Conservation (phyloP, 2,888 invertebrate genomes). For the Patella pellucida region DNA sequence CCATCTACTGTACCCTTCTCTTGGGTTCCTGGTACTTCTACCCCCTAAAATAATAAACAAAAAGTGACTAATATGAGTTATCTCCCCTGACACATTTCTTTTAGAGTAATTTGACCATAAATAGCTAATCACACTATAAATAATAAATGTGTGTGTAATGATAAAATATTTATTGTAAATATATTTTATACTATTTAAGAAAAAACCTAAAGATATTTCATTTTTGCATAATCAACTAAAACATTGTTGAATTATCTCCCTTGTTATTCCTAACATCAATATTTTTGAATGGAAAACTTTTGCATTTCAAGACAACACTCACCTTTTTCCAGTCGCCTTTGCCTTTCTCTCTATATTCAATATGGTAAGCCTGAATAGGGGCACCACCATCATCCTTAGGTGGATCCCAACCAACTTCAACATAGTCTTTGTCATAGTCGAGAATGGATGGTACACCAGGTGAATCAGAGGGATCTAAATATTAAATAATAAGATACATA, state of each 20-base stretch:
- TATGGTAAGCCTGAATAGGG: constrained; percentile 86
- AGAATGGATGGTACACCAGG: constrained; percentile 80
- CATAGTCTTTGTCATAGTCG: constrained; percentile 72
- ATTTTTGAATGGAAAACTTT: too few relatives aligned
- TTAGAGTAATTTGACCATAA: too few relatives aligned
- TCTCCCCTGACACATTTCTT: not conserved
- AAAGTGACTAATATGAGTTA: not conserved
- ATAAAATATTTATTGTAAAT: not conserved
- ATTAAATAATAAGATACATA: constrained; percentile 4
- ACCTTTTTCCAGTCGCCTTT: constrained; percentile 75
- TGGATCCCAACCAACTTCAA: constrained; percentile 83
- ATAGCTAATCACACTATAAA: too few relatives aligned
- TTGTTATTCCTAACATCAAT: too few relatives aligned
- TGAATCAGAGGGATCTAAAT: constrained; percentile 63
- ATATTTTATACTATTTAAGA: too few relatives aligned
- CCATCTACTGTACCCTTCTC: constrained; percentile 82
- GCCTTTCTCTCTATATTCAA: constrained; percentile 80
- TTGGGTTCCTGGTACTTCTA: constrained; percentile 87
- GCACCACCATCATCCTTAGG: constrained; percentile 96
- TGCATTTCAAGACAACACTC: too few relatives aligned
- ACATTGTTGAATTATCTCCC: too few relatives aligned
- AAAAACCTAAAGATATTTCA: too few relatives aligned
- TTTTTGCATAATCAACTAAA: too few relatives aligned
- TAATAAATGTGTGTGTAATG: not conserved
- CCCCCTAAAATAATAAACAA: constrained; percentile 40